Evolutionary conservation across 2,888 invertebrate genomes (phyloP).

Genomic region (Molorchus minor): DNA sequence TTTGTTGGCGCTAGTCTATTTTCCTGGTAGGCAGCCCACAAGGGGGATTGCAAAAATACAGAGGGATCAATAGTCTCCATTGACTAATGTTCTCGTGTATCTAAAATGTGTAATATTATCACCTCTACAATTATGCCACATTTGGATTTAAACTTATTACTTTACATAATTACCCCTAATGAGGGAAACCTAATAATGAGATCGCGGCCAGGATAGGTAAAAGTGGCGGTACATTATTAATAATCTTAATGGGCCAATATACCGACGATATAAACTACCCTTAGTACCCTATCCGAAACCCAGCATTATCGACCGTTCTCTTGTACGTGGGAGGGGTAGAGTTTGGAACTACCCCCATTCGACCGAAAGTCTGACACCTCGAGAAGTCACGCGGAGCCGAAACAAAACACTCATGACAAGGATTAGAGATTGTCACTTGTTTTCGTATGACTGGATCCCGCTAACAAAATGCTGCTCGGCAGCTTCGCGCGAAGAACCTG

Average conservation of each 20-base stretch:
- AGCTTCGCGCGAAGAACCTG: conserved; percentile 50
- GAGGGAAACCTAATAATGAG: no score
- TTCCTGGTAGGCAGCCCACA: no score
- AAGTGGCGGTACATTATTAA: conserved; percentile 37
- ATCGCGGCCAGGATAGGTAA: no score
- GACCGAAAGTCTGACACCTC: conserved; percentile 53
- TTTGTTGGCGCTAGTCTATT: no score
- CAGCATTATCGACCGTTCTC: conserved; percentile 55
- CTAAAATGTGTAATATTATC: no score
- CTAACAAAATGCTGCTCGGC: conserved; percentile 53
- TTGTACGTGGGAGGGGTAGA: conserved; percentile 34
- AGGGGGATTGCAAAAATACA: no score
- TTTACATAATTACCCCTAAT: no score
- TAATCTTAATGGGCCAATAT: conserved; percentile 56
- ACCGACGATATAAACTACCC: conserved; percentile 55
- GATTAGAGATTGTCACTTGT: conserved; percentile 58
- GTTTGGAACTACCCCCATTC: conserved; percentile 34
- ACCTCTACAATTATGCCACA: no score
- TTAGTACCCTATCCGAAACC: conserved; percentile 55
- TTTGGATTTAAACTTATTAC: no score
- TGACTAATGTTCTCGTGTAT: no score
- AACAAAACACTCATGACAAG: conserved; percentile 57
- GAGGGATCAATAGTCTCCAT: no score
- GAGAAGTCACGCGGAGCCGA: conserved; percentile 56
- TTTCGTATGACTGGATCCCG: conserved; percentile 56